Conservation (phyloP, 2,113 vertebrate genomes). For the Pangasianodon gigas region DNA sequence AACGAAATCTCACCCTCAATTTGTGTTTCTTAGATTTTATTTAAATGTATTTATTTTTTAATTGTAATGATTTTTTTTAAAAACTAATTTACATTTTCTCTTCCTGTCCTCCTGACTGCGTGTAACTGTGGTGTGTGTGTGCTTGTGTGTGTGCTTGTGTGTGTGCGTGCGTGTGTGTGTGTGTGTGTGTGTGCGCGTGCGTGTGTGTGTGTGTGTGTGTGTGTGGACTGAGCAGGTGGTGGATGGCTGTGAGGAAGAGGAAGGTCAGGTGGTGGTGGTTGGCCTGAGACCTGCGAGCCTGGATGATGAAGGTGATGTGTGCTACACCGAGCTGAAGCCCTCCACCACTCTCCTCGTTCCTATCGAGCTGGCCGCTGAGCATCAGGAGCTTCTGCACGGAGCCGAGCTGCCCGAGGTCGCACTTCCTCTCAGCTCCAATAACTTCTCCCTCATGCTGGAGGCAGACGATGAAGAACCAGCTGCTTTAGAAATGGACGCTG, state of each 20-base stretch:
- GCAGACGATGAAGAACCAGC: conserved; percentile 71
- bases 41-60: too few species aligned
- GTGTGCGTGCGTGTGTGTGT: background rate
- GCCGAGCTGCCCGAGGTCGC: conserved; percentile 68
- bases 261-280: conserved; percentile 58
- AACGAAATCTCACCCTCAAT: too few species aligned
- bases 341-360: conserved; percentile 75
- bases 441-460: conserved; percentile 88
- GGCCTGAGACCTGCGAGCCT: conserved; percentile 56
- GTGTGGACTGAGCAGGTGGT: conserved; percentile 56
- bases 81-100: too few species aligned
- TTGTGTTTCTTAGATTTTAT: too few species aligned
- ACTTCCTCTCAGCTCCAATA: conserved; percentile 66
- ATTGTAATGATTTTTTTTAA: too few species aligned
- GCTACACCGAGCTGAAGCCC: conserved; percentile 73
- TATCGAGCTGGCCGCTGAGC: conserved; percentile 72
- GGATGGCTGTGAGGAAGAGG: conserved; percentile 60
- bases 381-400: conserved; percentile 69
- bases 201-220: background rate
- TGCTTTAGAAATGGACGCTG: conserved; percentile 12
- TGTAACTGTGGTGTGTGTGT: background rate
- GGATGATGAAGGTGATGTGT: conserved; percentile 62
- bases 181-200: background rate
- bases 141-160: background rate
- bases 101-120: too few species aligned